A percentile compares a stretch with the other conserved stretches of the same genome.
Conservation (phyloP, 2,888 invertebrate species). For the Tubiluchus corallicola region DNA sequence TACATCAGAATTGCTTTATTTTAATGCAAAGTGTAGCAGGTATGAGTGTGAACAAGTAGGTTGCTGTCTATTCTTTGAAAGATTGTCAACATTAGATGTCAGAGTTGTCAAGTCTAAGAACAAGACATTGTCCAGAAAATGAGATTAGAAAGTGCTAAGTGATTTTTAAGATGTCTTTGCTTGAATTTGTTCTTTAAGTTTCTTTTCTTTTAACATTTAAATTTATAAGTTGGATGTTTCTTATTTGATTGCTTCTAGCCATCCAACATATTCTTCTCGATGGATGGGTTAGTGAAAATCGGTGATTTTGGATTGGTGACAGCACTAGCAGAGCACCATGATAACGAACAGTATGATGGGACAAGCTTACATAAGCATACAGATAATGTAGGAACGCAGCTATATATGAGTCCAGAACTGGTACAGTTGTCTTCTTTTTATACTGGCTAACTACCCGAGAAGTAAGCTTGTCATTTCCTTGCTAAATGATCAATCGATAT, state of each 20-base stretch:
- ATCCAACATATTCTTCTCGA: conserved; percentile 78
- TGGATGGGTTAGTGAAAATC: conserved; percentile 74
- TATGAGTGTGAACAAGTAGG: too few species aligned
- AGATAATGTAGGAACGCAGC: conserved; percentile 55
- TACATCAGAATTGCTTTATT: too few species aligned
- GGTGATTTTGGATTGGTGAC: conserved; percentile 98
- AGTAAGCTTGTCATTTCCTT: conserved; percentile 10
- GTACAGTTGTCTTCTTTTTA: conserved; percentile 20
- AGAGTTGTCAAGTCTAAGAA: too few species aligned
- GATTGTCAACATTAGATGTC: too few species aligned
- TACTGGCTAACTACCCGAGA: background rate
- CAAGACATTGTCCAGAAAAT: too few species aligned
- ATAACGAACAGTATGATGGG: conserved; percentile 1
- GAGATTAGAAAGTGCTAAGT: too few species aligned
- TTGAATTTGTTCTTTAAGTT: too few species aligned
- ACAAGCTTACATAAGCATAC: conserved; percentile 22
- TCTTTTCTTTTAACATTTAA: conserved; percentile 7
- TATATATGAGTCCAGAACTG: conserved; percentile 98
- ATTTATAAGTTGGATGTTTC: conserved; percentile 9
- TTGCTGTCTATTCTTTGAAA: too few species aligned
- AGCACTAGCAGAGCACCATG: conserved; percentile 41
- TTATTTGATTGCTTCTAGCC: conserved; percentile 46
- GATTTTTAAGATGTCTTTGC: too few species aligned
- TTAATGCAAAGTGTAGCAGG: too few species aligned
- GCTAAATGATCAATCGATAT: too few species aligned